A percentile compares a stretch with the other conserved stretches of the same genome.
Conservation (phyloP, 2,113 vertebrate genomes). For the Thymallus thymallus region DNA sequence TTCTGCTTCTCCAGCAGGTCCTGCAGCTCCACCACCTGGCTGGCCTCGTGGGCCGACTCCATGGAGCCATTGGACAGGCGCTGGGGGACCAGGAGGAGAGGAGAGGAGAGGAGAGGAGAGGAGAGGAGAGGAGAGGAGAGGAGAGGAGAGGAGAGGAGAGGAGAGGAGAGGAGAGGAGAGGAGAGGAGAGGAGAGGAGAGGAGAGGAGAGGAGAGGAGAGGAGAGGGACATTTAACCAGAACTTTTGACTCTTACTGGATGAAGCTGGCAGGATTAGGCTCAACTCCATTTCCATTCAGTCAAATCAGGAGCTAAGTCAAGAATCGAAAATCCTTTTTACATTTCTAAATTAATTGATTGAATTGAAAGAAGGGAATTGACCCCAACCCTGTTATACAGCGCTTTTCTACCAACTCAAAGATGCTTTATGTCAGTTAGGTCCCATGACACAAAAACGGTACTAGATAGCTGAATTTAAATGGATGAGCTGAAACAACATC, state of each 20-base stretch:
- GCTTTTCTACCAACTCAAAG: too few relatives aligned
- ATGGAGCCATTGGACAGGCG: conserved; percentile 94
- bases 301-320: too few relatives aligned
- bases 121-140: background rate
- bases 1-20: conserved; percentile 97
- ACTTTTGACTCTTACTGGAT: too few relatives aligned
- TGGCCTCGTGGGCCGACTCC: conserved; percentile 89
- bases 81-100: conserved; percentile 58
- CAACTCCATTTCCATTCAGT: too few relatives aligned
- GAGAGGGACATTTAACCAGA: too few relatives aligned
- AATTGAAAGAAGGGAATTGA: too few relatives aligned
- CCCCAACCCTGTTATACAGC: too few relatives aligned
- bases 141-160: background rate
- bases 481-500: background rate
- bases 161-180: background rate
- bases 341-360: too few relatives aligned
- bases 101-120: background rate
- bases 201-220: background rate
- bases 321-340: too few relatives aligned
- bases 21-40: conserved; percentile 95
- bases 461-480: background rate
- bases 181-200: background rate
- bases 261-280: too few relatives aligned
- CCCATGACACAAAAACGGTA: too few relatives aligned
- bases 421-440: too few relatives aligned